Evolutionary conservation across 2,797 vertebrate genomes (phyloP), one percentile per base, ranked within the genome.

Genomic region (Amblyopsis hoosieri): DNA sequence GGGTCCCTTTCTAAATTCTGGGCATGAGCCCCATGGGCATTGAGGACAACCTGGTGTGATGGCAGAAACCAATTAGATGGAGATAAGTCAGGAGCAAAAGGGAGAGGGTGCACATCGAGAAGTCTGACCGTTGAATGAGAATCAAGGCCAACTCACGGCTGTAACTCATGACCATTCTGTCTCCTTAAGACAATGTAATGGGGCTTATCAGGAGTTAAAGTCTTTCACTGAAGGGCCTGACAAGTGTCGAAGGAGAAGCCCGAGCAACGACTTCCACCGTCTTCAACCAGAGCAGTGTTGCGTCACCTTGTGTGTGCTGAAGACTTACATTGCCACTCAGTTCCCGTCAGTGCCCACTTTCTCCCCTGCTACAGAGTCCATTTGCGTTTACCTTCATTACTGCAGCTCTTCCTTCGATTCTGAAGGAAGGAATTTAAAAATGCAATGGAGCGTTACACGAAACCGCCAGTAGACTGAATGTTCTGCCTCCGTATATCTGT

Each of bases 1-100:
- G 71, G 67, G 45, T 49, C 78, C 51, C 62, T 76, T 61, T 86
- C 61, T 81, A 72, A 76, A 86, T 84, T 84, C 81, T 60, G 71
- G 64, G 62, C 67, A 82, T 62, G 58, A 78, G 63, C 76, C 23
- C 23, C 67, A 62, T 83, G 71, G 77, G 76, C 67, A 42, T 79
- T 75, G 56, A 72, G 55, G 8, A 14, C 14, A 12, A 17, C 17
- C 9, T 50, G 48, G 14, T 12, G 14, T 13, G 15, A 50, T 7
- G 13, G 14, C 42, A 37, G 54, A n/a, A 37, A 42, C 12, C 15
- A 53, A 53, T 17, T 19, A 19, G 19, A 50, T 13, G 14, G 13
- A 14, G n/a, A 8, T 4, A 50, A n/a, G 15, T 50, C 12, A 7
- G 55, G 68, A 64, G 59, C 64, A 17, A 10, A 62, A 62, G 63